A percentile compares a stretch with the other conserved stretches of the same genome.
Conservation (phyloP, 2,113 vertebrate species). For the Arvicanthis niloticus region DNA sequence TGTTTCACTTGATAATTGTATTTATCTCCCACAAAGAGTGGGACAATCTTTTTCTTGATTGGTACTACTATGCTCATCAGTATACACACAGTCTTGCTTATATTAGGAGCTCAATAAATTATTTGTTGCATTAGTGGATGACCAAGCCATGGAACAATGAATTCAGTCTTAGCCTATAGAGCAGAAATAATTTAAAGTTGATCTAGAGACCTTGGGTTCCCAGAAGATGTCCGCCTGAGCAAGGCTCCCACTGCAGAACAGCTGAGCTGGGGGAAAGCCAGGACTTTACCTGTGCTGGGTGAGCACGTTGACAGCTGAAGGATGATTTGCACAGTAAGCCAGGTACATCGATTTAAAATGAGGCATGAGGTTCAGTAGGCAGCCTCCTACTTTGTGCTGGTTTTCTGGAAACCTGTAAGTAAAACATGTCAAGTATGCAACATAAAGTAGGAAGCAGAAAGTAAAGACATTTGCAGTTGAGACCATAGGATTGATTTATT, state of each 20-base stretch:
- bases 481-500: neutral
- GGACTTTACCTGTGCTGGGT: conserved; percentile 95
- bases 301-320: conserved; percentile 95
- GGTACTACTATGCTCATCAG: neutral
- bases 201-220: neutral
- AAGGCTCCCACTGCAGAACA: conserved; percentile 1
- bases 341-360: conserved; percentile 96
- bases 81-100: neutral
- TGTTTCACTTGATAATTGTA: neutral
- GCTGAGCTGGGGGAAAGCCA: neutral
- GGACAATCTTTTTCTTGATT: neutral
- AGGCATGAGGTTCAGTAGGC: conserved; percentile 93
- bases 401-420: conserved; percentile 91
- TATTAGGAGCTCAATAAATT: conserved; percentile 9
- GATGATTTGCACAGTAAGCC: conserved; percentile 96
- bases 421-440: conserved; percentile 26
- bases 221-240: neutral
- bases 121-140: neutral
- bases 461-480: neutral
- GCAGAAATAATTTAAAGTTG: conserved; percentile 27
- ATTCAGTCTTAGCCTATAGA: neutral
- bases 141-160: neutral
- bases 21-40: neutral
- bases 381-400: conserved; percentile 95
- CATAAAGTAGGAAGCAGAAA: conserved; percentile 4